These are phyloP conservation scores for Rhabdomys dilectus DNA, from an alignment of 2,113 vertebrate genomes.

Conservation along the genomic window DNA sequence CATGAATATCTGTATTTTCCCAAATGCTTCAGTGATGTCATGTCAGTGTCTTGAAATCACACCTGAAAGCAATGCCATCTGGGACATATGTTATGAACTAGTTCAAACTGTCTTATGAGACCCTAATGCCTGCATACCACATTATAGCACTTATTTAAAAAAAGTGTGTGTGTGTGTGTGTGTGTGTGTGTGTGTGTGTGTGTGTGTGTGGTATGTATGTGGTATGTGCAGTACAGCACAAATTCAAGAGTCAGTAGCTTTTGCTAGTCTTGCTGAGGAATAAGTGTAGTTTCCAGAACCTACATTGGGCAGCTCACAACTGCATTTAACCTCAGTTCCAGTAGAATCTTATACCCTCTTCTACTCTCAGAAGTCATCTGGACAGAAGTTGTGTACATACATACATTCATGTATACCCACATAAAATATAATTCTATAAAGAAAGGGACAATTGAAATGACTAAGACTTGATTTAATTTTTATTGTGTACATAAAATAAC, in stretches of 20 bases:
- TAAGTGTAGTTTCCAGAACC: neutral
- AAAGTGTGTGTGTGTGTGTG: no score
- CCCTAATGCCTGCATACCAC: neutral
- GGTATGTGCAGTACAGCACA: neutral
- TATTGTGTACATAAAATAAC: conserved; percentile 48
- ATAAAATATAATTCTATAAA: conserved; percentile 41
- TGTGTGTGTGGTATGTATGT: neutral
- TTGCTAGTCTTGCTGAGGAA: neutral
- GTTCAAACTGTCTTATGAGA: neutral
- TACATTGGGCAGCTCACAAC: neutral
- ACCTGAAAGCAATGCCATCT: neutral
- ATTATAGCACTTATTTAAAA: neutral
- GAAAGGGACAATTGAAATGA: neutral
- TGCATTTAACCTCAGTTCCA: neutral
- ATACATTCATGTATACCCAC: neutral
- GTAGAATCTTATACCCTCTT: no score
- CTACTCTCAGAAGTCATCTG: neutral
- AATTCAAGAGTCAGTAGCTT: neutral
- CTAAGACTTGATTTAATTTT: conserved; percentile 63
- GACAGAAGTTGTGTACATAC: neutral
- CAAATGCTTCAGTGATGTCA: neutral
- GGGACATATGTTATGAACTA: neutral
- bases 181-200: neutral
- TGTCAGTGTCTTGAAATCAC: neutral
- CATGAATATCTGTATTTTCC: neutral